phyloP scores from a whole-genome alignment of 2,113 vertebrate species.

The Equus quagga region DNA sequence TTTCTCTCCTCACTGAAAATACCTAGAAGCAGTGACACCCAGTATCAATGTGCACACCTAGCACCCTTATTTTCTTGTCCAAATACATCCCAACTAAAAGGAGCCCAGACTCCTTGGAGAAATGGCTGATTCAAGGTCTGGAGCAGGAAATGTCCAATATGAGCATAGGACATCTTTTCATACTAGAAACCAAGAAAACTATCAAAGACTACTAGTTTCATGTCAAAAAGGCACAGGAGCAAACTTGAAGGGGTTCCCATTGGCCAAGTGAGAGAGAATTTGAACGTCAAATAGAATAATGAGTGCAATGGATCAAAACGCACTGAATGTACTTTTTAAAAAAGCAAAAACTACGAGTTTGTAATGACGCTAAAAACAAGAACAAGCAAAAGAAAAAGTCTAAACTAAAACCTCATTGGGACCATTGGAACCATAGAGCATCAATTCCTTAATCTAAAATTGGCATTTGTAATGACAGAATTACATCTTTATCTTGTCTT shows the following conservation, averaged over 20 bases:
- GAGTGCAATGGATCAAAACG: not conserved
- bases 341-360: not conserved
- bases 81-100: not conserved
- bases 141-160: not conserved
- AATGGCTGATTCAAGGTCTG: not conserved
- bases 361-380: not conserved
- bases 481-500: constrained; percentile 25
- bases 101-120: not conserved
- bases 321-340: not conserved
- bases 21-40: not conserved
- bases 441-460: constrained; percentile 25
- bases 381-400: not conserved
- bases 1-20: not conserved
- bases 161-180: not conserved
- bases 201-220: not conserved
- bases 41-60: not conserved
- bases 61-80: not conserved
- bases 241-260: too few relatives aligned
- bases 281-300: constrained; percentile 25
- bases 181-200: constrained; percentile 11
- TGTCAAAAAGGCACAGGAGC: not conserved
- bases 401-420: constrained; percentile 33
- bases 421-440: not conserved
- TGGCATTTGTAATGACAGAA: constrained; percentile 33
- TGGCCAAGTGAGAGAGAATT: not conserved